phyloP scores from a whole-genome alignment of 2,888 invertebrate species.

The Pelosia muscerda region DNA sequence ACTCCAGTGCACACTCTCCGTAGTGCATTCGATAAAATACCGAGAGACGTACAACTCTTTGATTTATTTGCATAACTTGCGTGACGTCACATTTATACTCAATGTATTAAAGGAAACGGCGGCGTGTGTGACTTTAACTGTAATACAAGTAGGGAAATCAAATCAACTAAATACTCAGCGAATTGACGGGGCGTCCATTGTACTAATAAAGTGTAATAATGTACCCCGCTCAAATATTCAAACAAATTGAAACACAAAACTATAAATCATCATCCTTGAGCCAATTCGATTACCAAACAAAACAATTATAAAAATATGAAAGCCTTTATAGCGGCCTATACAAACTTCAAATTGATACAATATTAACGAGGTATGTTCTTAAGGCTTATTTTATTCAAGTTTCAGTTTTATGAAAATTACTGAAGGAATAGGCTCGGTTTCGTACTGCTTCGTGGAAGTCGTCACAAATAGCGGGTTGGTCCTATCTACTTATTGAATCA shows the following conservation, averaged over 20 bases:
- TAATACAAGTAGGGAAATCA: not conserved
- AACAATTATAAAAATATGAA: not conserved
- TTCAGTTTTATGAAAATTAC: constrained; percentile 26
- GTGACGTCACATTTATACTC: not conserved
- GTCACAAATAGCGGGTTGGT: constrained; percentile 47
- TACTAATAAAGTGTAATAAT: no score
- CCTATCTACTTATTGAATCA: constrained; percentile 56
- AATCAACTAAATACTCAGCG: no score
- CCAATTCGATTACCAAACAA: not conserved
- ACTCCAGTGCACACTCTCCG: no score
- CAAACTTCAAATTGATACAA: not conserved
- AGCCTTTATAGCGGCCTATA: not conserved
- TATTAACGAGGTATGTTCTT: not conserved
- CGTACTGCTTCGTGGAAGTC: constrained; percentile 43
- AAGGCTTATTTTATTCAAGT: constrained; percentile 28
- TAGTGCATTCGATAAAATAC: no score
- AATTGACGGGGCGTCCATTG: no score
- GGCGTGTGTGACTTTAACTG: not conserved
- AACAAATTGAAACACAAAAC: not conserved
- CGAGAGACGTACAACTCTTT: no score
- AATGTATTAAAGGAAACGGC: not conserved
- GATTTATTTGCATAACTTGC: no score
- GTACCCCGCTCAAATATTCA: not conserved
- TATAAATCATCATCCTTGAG: not conserved
- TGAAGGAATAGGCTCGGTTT: not conserved